Evolutionary conservation across 1,140 invertebrate genomes (phyloP), one percentile per base, ranked within the genome.

Genomic region (Pseudobourletiella spinata): DNA sequence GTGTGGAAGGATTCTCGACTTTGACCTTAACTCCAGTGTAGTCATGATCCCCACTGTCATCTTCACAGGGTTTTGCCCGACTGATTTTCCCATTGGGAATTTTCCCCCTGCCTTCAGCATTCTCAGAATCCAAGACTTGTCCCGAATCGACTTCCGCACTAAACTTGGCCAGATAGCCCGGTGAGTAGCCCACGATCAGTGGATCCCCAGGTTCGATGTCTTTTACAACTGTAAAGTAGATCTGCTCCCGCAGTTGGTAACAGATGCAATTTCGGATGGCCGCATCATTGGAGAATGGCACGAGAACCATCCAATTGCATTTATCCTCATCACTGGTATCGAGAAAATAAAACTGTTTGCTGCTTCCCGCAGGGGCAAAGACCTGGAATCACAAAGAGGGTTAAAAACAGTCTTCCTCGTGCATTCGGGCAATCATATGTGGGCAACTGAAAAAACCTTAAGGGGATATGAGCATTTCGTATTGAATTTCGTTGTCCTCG

Each of bases 221-320:
- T 43, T 76, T 77, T 54, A 79, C 78, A 2, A 78, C 75, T 63
- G 79, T 78, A 74, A 83, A 84, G 73, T 78, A 84, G 56, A 85
- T 82, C 59, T 81, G 75, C 32, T 75, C 71, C 15, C 76, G 71
- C 20, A 78, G 72, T 71, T 85, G 83, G 73, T 82, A 84, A 59
- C 83, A 83, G 46, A 85, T 78, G 35, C 84, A 73, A 76, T 85
- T 85, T 72, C 83, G 81, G 59, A 79, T 76, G 16, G 74, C 68
- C 26, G 72, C 51, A 52, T 71, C 70, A 28, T 70, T 73, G 1
- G 81, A 80, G 59, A 78, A 73, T 39, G 73, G 73, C 11, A 85
- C 78, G 68, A 82, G 81, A 63, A 79, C 78, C 81, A 85, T 82
- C 84, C 84, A 85, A 76, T 82, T 85, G 61, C 80, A 81, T 46